Evolutionary conservation across 2,113 vertebrate genomes (phyloP), one percentile per base, ranked within the genome.

Genomic region (Lethenteron camtschaticum): DNA sequence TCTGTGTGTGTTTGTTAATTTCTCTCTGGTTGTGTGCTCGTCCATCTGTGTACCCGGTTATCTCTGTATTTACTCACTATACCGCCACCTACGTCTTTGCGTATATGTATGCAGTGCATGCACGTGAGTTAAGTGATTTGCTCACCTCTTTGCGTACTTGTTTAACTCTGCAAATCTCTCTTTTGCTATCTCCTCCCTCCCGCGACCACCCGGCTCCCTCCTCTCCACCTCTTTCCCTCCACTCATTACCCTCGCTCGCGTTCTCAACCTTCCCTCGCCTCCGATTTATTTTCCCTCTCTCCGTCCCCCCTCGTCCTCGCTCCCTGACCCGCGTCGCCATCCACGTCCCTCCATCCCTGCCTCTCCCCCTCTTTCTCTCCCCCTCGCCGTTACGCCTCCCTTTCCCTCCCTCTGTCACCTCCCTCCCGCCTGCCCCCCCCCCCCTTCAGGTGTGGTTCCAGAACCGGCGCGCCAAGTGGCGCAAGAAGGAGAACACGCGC

Each of bases 401-500:
- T 63, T 16, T 63, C 16, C 13, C 13, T 63, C 59, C 16, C 59
- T 63, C 59, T 63, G 2, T 63, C 59, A 16, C 16, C 59, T 63
- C 59, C 59, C 4, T 16, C 2, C 59, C 16, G 13, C 16, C 59
- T 63, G 13, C 16, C 59, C 16, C 59, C 16, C 59, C 12, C 58
- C 12, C 58, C 16, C 59, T 63, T 16, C 80, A 97, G 92, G 92
- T 96, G 20, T 97, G 92, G 92, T 96, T 96, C 81, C 91, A 96
- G 82, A 96, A 95, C 74, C 92, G 92, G 73, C 84, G 92, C 76
- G 92, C 92, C 74, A 97, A 97, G 75, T 97, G 92, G 91, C 84
- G 92, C 76, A 97, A 96, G 81, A 97, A 97, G 76, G 92, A 97
- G 68, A 97, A 97, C 80, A 97, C 92, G 11, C 96, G 96, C 82